Evolutionary conservation across 2,797 vertebrate genomes (phyloP).

Genomic region (Pseudomugil gertrudae): DNA sequence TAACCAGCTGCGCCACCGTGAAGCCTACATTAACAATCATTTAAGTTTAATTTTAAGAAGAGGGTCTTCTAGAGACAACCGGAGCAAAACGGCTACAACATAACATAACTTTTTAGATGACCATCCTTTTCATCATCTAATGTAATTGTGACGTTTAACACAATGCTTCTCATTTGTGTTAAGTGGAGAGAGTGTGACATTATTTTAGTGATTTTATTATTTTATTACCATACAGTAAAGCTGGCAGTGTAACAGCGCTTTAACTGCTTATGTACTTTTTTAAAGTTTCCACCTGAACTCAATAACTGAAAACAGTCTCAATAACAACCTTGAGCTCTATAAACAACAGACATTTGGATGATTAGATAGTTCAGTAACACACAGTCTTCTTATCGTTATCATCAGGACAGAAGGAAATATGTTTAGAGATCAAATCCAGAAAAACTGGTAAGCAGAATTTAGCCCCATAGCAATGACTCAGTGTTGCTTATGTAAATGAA

Average conservation of each 20-base stretch:
- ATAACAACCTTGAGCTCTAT: neutral
- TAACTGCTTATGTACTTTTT: neutral
- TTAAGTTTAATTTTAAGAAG: conserved; percentile 14
- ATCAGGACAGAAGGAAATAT: neutral
- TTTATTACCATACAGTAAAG: neutral
- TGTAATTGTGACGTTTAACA: neutral
- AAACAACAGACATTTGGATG: neutral
- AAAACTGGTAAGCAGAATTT: neutral
- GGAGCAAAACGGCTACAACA: conserved; percentile 26
- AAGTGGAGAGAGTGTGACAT: neutral
- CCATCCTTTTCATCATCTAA: neutral
- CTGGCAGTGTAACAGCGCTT: neutral
- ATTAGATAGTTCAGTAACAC: neutral
- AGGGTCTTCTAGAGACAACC: conserved; percentile 10
- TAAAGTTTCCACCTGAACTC: neutral
- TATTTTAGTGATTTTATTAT: neutral
- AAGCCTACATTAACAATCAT: conserved; percentile 14
- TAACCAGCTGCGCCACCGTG: too few species aligned
- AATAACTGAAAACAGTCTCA: neutral
- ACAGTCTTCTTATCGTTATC: neutral
- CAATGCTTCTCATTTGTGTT: too few species aligned
- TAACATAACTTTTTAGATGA: neutral
- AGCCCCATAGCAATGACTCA: neutral
- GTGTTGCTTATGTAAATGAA: neutral
- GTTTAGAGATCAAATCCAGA: neutral